phyloP scores from a whole-genome alignment of 2,888 invertebrate species.

The Agrypnus murinus region DNA sequence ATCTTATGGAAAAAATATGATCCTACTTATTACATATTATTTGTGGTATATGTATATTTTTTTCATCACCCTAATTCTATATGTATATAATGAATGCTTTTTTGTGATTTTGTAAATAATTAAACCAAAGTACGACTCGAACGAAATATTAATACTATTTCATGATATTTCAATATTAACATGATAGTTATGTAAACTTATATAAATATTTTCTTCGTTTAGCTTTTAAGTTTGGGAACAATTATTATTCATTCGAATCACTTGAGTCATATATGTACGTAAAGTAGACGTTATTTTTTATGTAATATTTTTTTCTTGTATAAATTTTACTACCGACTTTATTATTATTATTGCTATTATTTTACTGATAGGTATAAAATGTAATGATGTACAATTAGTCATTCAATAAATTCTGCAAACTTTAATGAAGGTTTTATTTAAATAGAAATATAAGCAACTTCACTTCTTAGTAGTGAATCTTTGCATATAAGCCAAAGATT shows the following conservation, averaged over 20 bases:
- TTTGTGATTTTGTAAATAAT: conserved; percentile 67
- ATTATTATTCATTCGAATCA: conserved; percentile 44
- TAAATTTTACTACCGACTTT: conserved; percentile 45
- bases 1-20: background rate
- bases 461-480: too few species aligned
- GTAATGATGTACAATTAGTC: conserved; percentile 47
- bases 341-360: conserved; percentile 24
- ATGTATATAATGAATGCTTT: conserved; percentile 66
- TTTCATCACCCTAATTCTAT: conserved; percentile 57
- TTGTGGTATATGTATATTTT: conserved; percentile 19
- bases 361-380: conserved; percentile 38
- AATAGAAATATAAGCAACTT: too few species aligned
- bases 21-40: background rate
- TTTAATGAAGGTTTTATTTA: background rate
- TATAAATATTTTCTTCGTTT: conserved; percentile 35
- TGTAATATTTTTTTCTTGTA: conserved; percentile 48
- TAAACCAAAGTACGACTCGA: conserved; percentile 64
- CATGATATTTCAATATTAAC: conserved; percentile 29
- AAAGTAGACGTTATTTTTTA: conserved; percentile 31
- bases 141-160: conserved; percentile 44
- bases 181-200: conserved; percentile 26
- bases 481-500: too few species aligned
- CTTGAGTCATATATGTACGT: conserved; percentile 36
- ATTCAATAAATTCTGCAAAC: conserved; percentile 45
- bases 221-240: conserved; percentile 51